phyloP scores from a whole-genome alignment of 2,113 vertebrate genomes.

The Crotalus viridis region DNA sequence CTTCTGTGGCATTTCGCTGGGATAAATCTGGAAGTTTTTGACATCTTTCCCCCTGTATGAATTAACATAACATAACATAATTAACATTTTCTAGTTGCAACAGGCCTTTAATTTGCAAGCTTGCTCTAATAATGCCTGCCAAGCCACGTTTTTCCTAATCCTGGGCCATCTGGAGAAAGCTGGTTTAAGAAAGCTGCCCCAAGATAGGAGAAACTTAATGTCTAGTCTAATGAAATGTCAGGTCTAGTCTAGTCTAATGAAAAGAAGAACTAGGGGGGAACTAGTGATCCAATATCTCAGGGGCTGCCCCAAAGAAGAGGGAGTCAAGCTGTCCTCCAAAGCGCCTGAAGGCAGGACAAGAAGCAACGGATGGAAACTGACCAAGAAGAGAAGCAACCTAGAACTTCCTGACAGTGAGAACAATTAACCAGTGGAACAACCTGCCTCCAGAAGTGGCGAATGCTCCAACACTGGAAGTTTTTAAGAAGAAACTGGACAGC shows the following conservation, averaged over 20 bases:
- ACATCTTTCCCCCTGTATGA: neutral
- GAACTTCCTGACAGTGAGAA: neutral
- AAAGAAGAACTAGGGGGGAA: too few relatives aligned
- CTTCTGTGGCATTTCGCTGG: neutral
- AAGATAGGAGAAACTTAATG: neutral
- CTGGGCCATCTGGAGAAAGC: neutral
- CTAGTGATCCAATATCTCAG: too few relatives aligned
- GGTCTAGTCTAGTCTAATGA: neutral
- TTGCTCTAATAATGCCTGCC: neutral
- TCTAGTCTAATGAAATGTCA: neutral
- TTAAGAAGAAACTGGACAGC: neutral
- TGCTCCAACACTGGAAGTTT: neutral
- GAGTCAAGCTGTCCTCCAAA: too few relatives aligned
- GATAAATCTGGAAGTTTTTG: neutral
- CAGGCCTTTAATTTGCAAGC: neutral
- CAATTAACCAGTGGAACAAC: fast-evolving
- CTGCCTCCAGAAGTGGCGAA: neutral
- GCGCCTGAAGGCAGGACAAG: neutral
- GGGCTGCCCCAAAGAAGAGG: too few relatives aligned
- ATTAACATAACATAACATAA: neutral
- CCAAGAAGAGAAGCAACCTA: neutral
- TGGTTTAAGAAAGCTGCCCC: neutral
- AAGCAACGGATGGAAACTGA: neutral
- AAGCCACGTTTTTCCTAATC: neutral
- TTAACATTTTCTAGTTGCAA: neutral